Evolutionary conservation across 2,797 vertebrate species (phyloP).

Genomic region (Urophycis tenuis): DNA sequence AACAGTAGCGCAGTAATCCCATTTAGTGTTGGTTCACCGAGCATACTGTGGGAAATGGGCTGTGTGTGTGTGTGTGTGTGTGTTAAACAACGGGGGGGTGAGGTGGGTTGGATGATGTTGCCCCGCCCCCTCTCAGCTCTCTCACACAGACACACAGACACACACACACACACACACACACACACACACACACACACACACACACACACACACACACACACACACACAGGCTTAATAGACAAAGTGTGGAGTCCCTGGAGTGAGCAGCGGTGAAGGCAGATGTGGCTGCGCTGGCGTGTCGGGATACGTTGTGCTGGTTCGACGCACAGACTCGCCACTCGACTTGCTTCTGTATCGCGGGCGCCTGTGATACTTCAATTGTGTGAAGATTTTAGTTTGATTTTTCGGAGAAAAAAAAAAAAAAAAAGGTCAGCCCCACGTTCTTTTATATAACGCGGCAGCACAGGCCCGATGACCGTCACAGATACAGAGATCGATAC

Average conservation of each 20-base stretch:
- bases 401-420: too few species aligned
- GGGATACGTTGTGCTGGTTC: neutral
- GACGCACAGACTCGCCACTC: neutral
- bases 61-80: neutral
- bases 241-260: neutral
- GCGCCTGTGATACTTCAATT: neutral
- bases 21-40: conserved; percentile 58
- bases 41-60: conserved; percentile 6
- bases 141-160: neutral
- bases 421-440: too few species aligned
- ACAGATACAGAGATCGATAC: neutral
- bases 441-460: neutral
- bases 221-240: neutral
- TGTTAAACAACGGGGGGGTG: neutral
- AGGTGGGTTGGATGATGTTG: too few species aligned
- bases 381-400: neutral
- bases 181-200: neutral
- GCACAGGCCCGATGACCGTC: neutral
- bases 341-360: neutral
- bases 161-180: neutral
- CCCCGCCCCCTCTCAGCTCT: neutral
- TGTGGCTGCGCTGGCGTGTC: neutral
- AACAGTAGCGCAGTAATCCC: conserved; percentile 58
- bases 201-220: neutral
- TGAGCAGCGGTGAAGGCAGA: neutral